A percentile compares a stretch with the other conserved stretches of the same genome.
Evolutionary conservation across 1,140 invertebrate species (phyloP).

Genomic region (Pantala flavescens): DNA sequence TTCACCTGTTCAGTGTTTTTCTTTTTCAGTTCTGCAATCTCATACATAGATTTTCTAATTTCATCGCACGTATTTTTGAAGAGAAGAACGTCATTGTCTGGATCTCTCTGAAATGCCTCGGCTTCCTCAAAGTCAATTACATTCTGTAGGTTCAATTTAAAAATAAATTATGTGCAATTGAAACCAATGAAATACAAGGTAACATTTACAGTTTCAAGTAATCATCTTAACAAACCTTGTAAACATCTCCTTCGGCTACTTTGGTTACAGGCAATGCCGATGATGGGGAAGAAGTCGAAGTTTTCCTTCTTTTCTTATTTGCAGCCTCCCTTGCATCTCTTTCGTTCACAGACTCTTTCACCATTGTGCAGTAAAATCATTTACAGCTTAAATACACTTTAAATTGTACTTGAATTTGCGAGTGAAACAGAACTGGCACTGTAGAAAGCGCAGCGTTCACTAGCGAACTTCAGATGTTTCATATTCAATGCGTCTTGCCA

Average conservation of each 20-base stretch:
- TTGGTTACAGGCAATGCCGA: neutral
- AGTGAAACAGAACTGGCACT: no score
- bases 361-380: slow-evolving; percentile 13
- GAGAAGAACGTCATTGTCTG: slow-evolving; percentile 52
- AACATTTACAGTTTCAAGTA: neutral
- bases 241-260: slow-evolving; percentile 21
- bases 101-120: slow-evolving; percentile 51
- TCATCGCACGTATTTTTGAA: slow-evolving; percentile 57
- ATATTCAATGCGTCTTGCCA: no score
- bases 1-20: slow-evolving; percentile 41
- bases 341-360: slow-evolving; percentile 19
- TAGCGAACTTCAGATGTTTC: no score
- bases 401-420: no score
- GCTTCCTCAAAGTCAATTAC: slow-evolving; percentile 60
- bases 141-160: slow-evolving; percentile 36
- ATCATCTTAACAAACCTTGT: slow-evolving; percentile 19
- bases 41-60: slow-evolving; percentile 49
- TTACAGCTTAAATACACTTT: no score
- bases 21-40: slow-evolving; percentile 53
- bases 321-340: slow-evolving; percentile 4
- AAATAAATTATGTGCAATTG: neutral
- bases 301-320: slow-evolving; percentile 21
- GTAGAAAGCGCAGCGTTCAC: no score
- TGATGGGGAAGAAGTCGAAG: neutral
- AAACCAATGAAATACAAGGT: slow-evolving; percentile 14